Evolutionary conservation across 2,113 vertebrate species (phyloP), one percentile per base, ranked within the genome.

Genomic region (Hippocampus mohnikei): DNA sequence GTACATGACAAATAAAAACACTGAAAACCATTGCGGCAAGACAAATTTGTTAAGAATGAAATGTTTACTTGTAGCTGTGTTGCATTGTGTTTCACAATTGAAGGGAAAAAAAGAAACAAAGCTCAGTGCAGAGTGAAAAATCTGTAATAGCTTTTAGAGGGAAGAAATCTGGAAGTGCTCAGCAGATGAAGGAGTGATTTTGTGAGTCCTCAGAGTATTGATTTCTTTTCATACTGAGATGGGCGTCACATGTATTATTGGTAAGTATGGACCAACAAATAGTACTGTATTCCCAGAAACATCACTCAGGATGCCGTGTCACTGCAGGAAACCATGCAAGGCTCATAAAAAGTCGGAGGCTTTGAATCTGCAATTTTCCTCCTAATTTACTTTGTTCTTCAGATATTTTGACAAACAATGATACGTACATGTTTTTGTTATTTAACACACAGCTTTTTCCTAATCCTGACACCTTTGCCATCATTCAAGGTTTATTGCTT

Each of bases 231-330:
- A 88, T 86, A 83, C 80, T 75, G 84, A 70, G 62, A 74, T 61
- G 73, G 82, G 78, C 77, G 84, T 84, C 75, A 79, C 84, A 85
- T 76, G 77, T 84, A 87, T 84, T 87, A 88, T 84, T 83, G 85
- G 79, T 86, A 87, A 81, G 88, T 88, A 86, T 82, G 76, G 73
- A 83, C 79, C 86, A 89, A 85, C 88, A 88, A 89, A 89, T 89
- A 83, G 75, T 76, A 86, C 86, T 88, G 75, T 76, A 86, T 87
- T 88, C 81, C 81, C 86, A 89, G 85, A 87, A 75, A 87, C 88
- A 81, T 87, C 80, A 80, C 74, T 78, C 67, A 55, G 73, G 76
- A 70, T 77, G 81, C 86, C 84, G 75, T 85, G 83, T 83, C 81
- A 75, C 80, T 20, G 63, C 75, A 83, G 73, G 80, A 83, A 88